Base-by-base conservation (phyloP, 37 sponge, comb jelly and placozoan species). In the Eunapius fragilis region DNA sequence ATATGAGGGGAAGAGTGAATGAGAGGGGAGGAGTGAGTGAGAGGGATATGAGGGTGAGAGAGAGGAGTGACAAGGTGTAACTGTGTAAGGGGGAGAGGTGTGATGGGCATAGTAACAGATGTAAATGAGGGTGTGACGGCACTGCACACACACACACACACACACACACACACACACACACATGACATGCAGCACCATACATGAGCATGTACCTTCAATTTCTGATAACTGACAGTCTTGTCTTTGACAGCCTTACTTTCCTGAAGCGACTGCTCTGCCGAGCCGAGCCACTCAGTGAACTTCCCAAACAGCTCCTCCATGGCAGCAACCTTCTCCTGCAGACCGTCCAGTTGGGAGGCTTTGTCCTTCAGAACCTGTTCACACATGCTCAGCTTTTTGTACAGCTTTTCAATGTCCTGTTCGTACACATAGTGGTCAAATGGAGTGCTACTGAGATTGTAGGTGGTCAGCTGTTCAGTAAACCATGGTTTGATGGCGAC, bases 291-390 rank as follows among this genome's bases (percentile, higher is more conserved):
- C 37, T 80, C 47, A 10, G 31, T 27, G 41, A 86, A 87, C 82
- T 87, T 35, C 9, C 22, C 0, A 67, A 89, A 84, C 70, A 79
- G 36, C 41, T 84, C 90, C 76, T 85, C 90, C 86, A 89, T 89
- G n/a, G 85, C 86, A 58, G 10, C 68, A 2, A 84, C 74, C 76
- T 89, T 87, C 75, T 31, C 58, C 69, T 76, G 82, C 68, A 87
- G 67, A 22, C 76, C 32, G 25, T 74, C 81, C 22, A 81, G 69
- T 22, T 81, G 69, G 4, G 82, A 31, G 27, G 49, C 67, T 76
- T 87, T 87, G 45, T 76, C 82, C 12, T 68, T 27, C 9, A 32
- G 31, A n/a, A 32, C 30, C 88, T 87, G 74, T 9, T 80, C 80
- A 68, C 85, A 84, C 9, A 74, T 68, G 23, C 30, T 34, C 74